These are phyloP conservation scores for Helicoverpa zea DNA, from an alignment of 1,140 invertebrate species.

Conservation along the genomic window DNA sequence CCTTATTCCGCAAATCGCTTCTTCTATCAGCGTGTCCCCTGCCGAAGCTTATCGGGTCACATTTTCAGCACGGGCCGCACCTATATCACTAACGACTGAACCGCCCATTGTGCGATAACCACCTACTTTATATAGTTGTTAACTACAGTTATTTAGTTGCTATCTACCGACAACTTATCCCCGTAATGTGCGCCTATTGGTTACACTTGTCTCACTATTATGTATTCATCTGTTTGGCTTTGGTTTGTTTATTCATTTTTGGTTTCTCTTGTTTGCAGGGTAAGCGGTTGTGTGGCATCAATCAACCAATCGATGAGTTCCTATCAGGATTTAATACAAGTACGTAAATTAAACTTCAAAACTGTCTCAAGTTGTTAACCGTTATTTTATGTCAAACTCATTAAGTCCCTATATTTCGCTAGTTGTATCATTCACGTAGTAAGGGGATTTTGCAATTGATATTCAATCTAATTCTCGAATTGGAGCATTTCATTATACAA, in stretches of 20 bases:
- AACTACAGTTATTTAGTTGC: constrained; percentile 50
- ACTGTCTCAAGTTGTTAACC: no score
- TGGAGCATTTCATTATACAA: no score
- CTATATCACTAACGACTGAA: constrained; percentile 69
- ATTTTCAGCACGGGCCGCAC: constrained; percentile 54
- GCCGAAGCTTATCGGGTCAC: constrained; percentile 12
- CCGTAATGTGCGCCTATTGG: constrained; percentile 27
- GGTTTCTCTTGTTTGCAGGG: constrained; percentile 12
- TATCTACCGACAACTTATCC: constrained; percentile 40
- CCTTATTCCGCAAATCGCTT: not conserved
- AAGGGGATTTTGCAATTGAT: no score
- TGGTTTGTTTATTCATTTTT: not conserved
- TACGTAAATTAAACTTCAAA: not conserved
- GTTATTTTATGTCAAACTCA: no score
- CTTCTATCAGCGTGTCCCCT: constrained; percentile 1
- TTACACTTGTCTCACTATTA: not conserved
- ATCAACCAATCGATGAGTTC: not conserved
- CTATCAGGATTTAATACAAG: not conserved
- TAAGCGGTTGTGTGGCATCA: not conserved
- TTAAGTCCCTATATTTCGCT: no score
- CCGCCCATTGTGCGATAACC: constrained; percentile 53
- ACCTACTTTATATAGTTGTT: constrained; percentile 53
- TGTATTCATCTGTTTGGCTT: constrained; percentile 20
- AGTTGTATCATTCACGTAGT: no score
- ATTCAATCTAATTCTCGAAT: no score